Evolutionary conservation across 2,888 invertebrate species (phyloP), one percentile per base, ranked within the genome.

Genomic region (Trissolcus brochymenae): DNA sequence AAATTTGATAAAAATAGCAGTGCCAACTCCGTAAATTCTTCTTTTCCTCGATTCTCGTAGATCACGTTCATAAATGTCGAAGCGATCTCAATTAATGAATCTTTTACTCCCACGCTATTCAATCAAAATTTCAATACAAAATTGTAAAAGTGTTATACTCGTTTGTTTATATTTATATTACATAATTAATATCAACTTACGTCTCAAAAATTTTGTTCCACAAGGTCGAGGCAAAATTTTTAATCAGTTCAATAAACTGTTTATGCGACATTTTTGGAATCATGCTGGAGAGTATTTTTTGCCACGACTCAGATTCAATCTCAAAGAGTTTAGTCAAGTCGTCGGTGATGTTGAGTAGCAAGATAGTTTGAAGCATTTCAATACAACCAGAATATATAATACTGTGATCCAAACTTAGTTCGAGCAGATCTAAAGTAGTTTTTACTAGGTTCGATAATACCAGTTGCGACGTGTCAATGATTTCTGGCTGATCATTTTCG

Each of bases 1-100:
- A 84, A 80, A 29, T 82, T 80, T 19, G 82, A 83, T 40, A 87
- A 75, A 55, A 86, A 84, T 41, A 79, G 79, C 9, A 84, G 46
- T 40, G 86, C 74, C 35, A 84, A 77, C 41, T 84, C 73, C 57
- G 73, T 3, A 29, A 70, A 78, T 56, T 66, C 60, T 1, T 70
- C 62, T 3, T 6, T 9, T 50, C 61, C 70, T 35, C 43, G 56
- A 40, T 62, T 56, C 2, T 65, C 62, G 16, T 68, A 57, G 14
- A 70, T 51, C 7, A 71, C 29, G 54, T 66, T 57, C 17, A 78
- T 54, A 21, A 74, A 74, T 4, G 49, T 19, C 6, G 61, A 19
- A 25, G 78, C 73, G 11, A 49, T 19, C 1, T 65, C 29, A 7
- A 72, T 54, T 1, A 57, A 51, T 25, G 56, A 40, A 29, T 64